Percentiles rank a stretch among this genome's conserved stretches.
Conservation (phyloP, 2,797 vertebrate species). For the Typhlichthys eigenmanni region DNA sequence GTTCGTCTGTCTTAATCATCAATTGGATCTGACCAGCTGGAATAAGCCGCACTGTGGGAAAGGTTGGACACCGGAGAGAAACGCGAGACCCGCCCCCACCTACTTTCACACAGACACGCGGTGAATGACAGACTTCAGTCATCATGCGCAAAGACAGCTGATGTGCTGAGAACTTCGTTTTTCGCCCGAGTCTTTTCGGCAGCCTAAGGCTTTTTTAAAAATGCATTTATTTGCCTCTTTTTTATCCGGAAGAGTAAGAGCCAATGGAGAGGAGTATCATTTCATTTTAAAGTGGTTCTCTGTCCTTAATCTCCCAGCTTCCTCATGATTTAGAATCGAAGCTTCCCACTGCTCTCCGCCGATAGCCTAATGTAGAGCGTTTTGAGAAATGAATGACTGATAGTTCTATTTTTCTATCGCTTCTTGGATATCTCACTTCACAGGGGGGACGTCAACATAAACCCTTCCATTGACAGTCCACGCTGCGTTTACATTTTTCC, state of each 20-base stretch:
- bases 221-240: conserved; percentile 30
- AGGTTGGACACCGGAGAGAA: conserved; percentile 43
- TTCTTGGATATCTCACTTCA: conserved; percentile 41
- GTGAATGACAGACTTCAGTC: conserved; percentile 62
- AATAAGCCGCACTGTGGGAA: conserved; percentile 57
- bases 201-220: conserved; percentile 18
- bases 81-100: conserved; percentile 30
- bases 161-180: conserved; percentile 60
- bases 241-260: conserved; percentile 30
- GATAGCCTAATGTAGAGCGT: conserved; percentile 56
- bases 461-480: conserved; percentile 21
- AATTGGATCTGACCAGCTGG: conserved; percentile 59
- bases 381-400: conserved; percentile 57
- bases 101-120: conserved; percentile 43
- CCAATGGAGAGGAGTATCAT: conserved; percentile 60
- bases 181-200: conserved; percentile 35
- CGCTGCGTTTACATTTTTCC: conserved; percentile 44
- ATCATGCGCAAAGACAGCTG: conserved; percentile 57
- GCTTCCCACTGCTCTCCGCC: conserved; percentile 42
- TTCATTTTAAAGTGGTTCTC: conserved; percentile 33
- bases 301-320: conserved; percentile 46
- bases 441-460: conserved; percentile 33
- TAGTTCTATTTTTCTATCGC: conserved; percentile 67
- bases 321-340: conserved; percentile 56
- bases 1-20: conserved; percentile 58